phyloP scores from a whole-genome alignment of 2,888 invertebrate species.

The Perizoma flavofasciatum region DNA sequence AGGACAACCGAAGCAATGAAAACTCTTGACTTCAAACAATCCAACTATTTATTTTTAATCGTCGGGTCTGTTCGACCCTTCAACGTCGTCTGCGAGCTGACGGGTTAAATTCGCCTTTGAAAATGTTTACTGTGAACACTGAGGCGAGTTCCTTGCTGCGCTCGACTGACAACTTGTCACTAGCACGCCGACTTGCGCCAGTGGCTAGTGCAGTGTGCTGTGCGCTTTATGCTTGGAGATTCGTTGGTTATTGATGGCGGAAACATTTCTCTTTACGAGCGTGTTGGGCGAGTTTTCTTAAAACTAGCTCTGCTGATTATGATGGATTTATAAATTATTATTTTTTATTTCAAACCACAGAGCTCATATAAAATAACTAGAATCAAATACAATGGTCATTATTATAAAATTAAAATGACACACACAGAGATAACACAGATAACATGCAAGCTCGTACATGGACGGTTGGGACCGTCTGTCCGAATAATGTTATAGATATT shows the following conservation, averaged over 20 bases:
- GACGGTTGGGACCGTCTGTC: no score
- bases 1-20: background rate
- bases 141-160: conserved; percentile 48
- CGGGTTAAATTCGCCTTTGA: conserved; percentile 51
- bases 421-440: no score
- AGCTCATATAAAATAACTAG: no score
- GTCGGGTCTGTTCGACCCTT: conserved; percentile 42
- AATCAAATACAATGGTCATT: no score
- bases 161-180: conserved; percentile 56
- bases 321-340: no score
- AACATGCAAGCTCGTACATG: no score
- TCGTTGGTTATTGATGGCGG: no score
- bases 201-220: conserved; percentile 24
- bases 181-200: conserved; percentile 42
- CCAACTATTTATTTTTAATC: conserved; percentile 30
- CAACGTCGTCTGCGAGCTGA: conserved; percentile 37
- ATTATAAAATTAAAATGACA: no score
- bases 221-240: conserved; percentile 16
- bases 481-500: no score
- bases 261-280: no score
- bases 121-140: conserved; percentile 47
- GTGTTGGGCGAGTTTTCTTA: background rate
- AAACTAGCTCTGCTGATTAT: no score
- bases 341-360: no score
- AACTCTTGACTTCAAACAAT: conserved; percentile 8